phyloP scores from a whole-genome alignment of 1,140 invertebrate genomes.

The Planococcus citri region DNA sequence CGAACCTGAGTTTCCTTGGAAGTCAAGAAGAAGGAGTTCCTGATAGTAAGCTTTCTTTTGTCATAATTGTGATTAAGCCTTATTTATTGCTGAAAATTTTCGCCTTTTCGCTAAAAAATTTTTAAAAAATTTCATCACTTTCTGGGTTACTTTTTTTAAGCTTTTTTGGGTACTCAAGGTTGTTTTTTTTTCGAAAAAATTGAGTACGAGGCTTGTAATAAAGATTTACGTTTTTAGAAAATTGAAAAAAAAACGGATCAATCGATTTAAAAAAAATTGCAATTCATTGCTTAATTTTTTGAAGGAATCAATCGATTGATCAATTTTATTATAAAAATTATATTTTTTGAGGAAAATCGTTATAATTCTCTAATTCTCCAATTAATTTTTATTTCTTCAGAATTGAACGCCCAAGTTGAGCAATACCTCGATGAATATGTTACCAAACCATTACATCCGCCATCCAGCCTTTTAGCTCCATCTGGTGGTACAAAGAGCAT shows the following conservation, averaged over 20 bases:
- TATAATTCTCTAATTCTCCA: too few species aligned
- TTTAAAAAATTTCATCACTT: too few species aligned
- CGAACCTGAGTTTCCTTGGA: slow-evolving; percentile 85
- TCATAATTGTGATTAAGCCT: slow-evolving; percentile 7
- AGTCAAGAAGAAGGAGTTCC: slow-evolving; percentile 82
- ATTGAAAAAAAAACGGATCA: too few species aligned
- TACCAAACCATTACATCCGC: slow-evolving; percentile 62
- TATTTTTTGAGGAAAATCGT: too few species aligned
- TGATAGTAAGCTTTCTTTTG: slow-evolving; percentile 54
- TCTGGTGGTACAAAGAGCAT: slow-evolving; percentile 35
- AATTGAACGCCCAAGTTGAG: slow-evolving; percentile 66
- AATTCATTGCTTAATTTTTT: slow-evolving; percentile 11
- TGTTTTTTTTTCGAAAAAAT: too few species aligned
- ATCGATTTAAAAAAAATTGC: too few species aligned
- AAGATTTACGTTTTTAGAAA: too few species aligned
- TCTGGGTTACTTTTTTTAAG: not conserved
- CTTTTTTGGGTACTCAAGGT: not conserved
- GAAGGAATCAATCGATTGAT: not conserved
- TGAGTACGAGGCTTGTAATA: too few species aligned
- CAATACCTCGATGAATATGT: slow-evolving; percentile 77
- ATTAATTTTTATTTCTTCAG: slow-evolving; percentile 35
- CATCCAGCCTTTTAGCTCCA: slow-evolving; percentile 48
- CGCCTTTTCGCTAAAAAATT: too few species aligned
- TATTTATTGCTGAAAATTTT: not conserved
- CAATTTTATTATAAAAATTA: too few species aligned